phyloP scores from a whole-genome alignment of 2,113 vertebrate genomes.

The Leucosticte australis region DNA sequence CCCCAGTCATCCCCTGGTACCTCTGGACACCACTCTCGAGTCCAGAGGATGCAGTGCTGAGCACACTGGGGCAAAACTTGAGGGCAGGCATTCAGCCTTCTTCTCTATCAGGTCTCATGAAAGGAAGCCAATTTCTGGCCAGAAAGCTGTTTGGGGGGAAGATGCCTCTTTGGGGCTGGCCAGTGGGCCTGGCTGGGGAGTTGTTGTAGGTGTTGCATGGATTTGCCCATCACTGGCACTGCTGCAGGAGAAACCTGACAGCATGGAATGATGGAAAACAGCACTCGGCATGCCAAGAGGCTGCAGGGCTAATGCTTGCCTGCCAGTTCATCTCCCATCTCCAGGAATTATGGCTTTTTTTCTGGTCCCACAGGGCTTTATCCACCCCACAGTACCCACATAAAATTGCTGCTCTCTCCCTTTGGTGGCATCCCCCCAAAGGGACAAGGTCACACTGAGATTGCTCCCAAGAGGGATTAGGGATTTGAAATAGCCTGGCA shows the following conservation, averaged over 20 bases:
- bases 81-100: background rate
- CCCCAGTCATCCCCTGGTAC: background rate
- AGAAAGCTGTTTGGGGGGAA: background rate
- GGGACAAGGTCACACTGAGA: background rate
- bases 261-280: background rate
- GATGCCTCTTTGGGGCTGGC: background rate
- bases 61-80: background rate
- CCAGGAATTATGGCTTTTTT: background rate
- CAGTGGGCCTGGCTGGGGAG: background rate
- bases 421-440: background rate
- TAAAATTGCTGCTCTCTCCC: background rate
- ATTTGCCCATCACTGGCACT: background rate
- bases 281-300: fast-evolving
- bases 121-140: background rate
- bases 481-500: background rate
- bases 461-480: background rate
- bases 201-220: background rate
- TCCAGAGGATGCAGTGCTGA: background rate
- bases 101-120: background rate
- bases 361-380: background rate
- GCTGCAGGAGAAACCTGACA: background rate
- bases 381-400: background rate
- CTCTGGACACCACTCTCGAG: fast-evolving
- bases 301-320: background rate
- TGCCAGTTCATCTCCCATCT: background rate